These are phyloP conservation scores for Liparis tanakae DNA, from an alignment of 2,797 vertebrate species.

Conservation along the genomic window DNA sequence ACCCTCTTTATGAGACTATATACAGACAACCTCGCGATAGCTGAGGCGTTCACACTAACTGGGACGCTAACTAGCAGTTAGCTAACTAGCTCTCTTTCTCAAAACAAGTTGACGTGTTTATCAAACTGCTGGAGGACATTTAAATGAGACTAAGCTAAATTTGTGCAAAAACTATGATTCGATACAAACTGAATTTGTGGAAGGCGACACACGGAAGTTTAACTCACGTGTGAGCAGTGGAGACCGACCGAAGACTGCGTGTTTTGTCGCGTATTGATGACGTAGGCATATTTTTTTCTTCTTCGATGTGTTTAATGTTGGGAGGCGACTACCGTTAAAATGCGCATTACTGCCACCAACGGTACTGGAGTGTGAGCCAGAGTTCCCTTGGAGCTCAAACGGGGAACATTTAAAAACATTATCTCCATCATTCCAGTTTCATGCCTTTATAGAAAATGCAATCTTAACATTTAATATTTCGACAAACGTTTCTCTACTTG, in stretches of 20 bases:
- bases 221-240: constrained; percentile 62
- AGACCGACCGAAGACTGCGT: neutral
- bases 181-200: rapidly evolving
- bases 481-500: no score
- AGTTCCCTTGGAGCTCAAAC: neutral
- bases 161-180: rapidly evolving
- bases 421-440: no score
- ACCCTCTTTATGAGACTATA: neutral
- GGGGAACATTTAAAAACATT: no score
- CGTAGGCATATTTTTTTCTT: neutral
- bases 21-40: neutral
- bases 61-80: neutral
- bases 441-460: no score
- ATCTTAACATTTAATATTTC: no score
- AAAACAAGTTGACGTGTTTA: neutral
- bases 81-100: no score
- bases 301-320: neutral
- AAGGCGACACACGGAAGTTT: neutral
- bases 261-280: constrained; percentile 61
- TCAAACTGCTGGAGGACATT: rapidly evolving
- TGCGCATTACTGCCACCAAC: neutral
- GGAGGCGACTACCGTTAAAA: neutral
- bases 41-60: neutral
- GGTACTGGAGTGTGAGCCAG: neutral
- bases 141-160: rapidly evolving